Evolutionary conservation across 2,113 vertebrate genomes (phyloP).

Genomic region (Myiagra hebetior): DNA sequence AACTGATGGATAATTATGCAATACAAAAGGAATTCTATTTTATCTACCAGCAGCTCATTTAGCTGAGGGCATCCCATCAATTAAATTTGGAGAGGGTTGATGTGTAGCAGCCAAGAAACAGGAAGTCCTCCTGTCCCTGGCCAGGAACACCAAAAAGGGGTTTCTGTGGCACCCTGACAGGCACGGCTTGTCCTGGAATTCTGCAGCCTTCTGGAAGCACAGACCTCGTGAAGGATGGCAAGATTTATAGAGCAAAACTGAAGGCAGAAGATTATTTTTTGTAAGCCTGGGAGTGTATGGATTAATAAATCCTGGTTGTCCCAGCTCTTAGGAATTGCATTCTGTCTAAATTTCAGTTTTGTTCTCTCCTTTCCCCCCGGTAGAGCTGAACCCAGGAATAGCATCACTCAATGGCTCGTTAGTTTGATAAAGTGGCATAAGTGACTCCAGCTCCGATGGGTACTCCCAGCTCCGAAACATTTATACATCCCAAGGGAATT

Average conservation of each 20-base stretch:
- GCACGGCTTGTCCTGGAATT: background rate
- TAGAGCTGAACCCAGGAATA: slow-evolving; percentile 64
- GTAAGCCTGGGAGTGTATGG: slow-evolving; percentile 29
- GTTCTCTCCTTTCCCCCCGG: slow-evolving; percentile 59
- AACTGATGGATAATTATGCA: background rate
- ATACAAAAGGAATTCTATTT: background rate
- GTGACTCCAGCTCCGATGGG: slow-evolving; percentile 54
- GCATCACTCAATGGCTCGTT: slow-evolving; percentile 76
- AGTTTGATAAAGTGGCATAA: slow-evolving; percentile 80
- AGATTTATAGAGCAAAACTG: slow-evolving; percentile 59
- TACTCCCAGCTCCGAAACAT: slow-evolving; percentile 62
- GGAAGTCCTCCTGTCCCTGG: background rate
- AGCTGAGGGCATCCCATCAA: background rate
- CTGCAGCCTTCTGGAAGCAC: background rate
- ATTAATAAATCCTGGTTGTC: slow-evolving; percentile 71
- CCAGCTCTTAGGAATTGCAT: slow-evolving; percentile 63
- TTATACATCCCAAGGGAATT: slow-evolving; percentile 68
- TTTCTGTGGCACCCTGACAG: background rate
- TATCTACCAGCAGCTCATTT: background rate
- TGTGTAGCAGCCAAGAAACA: background rate
- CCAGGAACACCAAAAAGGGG: background rate
- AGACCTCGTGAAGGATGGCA: background rate
- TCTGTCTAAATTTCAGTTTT: slow-evolving; percentile 71
- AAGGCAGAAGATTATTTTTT: slow-evolving; percentile 48
- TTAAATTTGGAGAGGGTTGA: background rate